Base-by-base conservation (phyloP, 2,113 vertebrate species). In the Scartelaos histophorus region DNA sequence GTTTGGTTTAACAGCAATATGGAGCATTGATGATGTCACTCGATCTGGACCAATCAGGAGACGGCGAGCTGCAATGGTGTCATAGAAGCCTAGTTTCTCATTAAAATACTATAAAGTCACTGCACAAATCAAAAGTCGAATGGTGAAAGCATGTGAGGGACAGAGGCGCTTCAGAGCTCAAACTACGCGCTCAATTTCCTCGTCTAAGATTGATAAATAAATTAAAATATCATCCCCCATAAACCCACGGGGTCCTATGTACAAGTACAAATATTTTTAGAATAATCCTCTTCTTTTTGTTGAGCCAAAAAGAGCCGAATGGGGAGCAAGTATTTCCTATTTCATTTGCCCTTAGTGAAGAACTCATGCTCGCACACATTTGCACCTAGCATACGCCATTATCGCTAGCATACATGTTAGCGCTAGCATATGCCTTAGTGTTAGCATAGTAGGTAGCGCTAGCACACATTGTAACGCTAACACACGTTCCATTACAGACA, bases 171-270 rank as follows among this genome's bases (percentile, higher is more conserved):
- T 67, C 70, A 24, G 74, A 75, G 67, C 70, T 43, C 29, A 38
- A 17, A 68, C 74, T 72, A 64, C 24, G 70, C 67, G 61, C 78
- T 69, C 71, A 69, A 71, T 64, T 47, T 90, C 78, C 81, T 82
- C 0, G 7, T 87, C 83, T 87, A 86, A 85, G 80, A 89, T 74
- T 64, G 90, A 92, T 89, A 91, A 93, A 93, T 94, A 94, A 94
- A 92, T 93, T 88, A 93, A 91, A 87, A 90, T 69, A 74, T 75
- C 34, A 74, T 86, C 83, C 90, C 89, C 88, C 79, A 82, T 61
- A 79, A 88, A 80, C 86, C 88, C 73, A 66, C 71, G 76, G 72
- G 84, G 66, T 89, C 78, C 78, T 93, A 91, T 93, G 78, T 94
- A 93, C 93, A 93, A 87, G 79, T 90, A 88, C 83, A 90, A 90